phyloP scores from a whole-genome alignment of 1,140 invertebrate species.

The Eumeta japonica region DNA sequence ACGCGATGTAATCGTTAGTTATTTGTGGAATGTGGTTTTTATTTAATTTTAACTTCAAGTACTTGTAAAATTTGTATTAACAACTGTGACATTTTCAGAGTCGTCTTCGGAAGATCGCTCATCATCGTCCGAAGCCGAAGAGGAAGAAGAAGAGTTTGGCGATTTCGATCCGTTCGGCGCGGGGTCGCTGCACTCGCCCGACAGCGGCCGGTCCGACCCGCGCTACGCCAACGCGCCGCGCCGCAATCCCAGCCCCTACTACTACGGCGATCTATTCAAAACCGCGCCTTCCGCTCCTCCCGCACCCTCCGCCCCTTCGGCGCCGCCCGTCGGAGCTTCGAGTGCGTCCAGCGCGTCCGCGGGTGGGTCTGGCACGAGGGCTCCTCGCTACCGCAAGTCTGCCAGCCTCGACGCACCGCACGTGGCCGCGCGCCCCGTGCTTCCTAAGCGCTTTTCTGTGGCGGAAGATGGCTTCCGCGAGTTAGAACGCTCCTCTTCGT shows the following conservation, averaged over 20 bases:
- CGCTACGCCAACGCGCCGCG: constrained; percentile 54
- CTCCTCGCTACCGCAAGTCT: constrained; percentile 59
- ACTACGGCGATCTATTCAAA: constrained; percentile 74
- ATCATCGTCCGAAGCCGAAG: constrained; percentile 41
- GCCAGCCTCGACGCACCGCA: constrained; percentile 68
- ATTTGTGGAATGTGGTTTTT: no score
- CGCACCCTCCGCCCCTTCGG: constrained; percentile 33
- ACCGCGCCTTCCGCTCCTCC: constrained; percentile 28
- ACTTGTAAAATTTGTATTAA: no score
- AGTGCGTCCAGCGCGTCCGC: constrained; percentile 27
- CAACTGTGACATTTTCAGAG: no score
- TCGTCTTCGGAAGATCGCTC: constrained; percentile 45
- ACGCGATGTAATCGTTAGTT: no score
- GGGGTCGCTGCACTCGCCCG: constrained; percentile 47
- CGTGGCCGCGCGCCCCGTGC: constrained; percentile 47
- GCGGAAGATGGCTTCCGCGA: constrained; percentile 65
- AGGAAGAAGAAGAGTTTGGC: constrained; percentile 50
- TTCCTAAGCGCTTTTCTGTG: constrained; percentile 64
- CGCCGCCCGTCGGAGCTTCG: constrained; percentile 17
- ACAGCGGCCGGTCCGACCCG: constrained; percentile 53
- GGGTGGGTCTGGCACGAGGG: constrained; percentile 26
- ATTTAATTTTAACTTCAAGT: no score
- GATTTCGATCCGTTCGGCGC: constrained; percentile 49
- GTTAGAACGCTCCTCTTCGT: constrained; percentile 50
- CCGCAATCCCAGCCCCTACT: constrained; percentile 76